phyloP scores from a whole-genome alignment of 2,888 invertebrate species.

The Drosophila niveifrons region DNA sequence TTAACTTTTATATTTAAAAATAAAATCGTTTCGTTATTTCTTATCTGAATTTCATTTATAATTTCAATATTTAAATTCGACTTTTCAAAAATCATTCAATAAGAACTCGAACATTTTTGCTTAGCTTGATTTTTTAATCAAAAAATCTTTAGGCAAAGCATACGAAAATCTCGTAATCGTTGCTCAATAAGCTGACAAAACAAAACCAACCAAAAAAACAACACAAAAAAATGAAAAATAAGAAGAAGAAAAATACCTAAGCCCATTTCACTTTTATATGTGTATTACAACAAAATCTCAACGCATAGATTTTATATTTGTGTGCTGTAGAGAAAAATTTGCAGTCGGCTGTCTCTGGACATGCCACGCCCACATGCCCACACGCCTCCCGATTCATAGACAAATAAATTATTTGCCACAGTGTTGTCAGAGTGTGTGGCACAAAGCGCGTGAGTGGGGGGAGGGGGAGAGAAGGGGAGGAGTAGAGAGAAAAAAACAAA shows the following conservation, averaged over 20 bases:
- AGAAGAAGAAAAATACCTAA: neutral
- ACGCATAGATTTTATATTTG: conserved; percentile 1
- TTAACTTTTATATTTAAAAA: neutral
- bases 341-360: conserved; percentile 11
- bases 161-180: conserved; percentile 3
- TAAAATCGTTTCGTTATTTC: neutral
- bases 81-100: neutral
- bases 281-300: neutral
- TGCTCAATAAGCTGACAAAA: conserved; percentile 4
- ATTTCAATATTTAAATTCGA: neutral
- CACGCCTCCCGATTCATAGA: neutral
- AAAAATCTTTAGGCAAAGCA: neutral
- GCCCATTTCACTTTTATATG: neutral
- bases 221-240: neutral
- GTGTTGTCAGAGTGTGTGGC: neutral
- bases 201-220: neutral
- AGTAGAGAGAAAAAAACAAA: conserved; percentile 3
- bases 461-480: neutral
- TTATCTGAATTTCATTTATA: neutral
- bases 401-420: conserved; percentile 46
- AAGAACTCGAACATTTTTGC: neutral
- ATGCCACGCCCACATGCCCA: neutral
- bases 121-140: neutral
- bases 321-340: conserved; percentile 16
- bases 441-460: neutral